Percentiles rank a stretch among this genome's conserved stretches.
Evolutionary conservation across 2,113 vertebrate species (phyloP).

Genomic region (Crotophaga sulcirostris): DNA sequence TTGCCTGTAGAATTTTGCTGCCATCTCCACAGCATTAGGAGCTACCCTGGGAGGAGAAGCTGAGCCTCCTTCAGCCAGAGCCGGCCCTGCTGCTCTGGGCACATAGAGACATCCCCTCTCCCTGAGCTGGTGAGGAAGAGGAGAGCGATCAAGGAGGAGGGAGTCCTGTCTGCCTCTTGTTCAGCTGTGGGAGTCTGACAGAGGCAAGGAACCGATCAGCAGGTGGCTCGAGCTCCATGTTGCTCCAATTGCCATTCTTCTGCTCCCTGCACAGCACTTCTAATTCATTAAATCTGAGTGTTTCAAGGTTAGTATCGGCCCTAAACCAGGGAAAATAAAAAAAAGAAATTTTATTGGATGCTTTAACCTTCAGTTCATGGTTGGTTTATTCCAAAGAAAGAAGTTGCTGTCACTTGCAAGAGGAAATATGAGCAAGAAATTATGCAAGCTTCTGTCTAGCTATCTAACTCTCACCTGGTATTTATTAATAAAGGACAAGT

Average conservation of each 20-base stretch:
- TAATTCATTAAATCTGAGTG: neutral
- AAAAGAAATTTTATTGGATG: neutral
- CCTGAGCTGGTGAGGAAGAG: neutral
- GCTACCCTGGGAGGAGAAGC: neutral
- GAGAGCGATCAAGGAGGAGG: neutral
- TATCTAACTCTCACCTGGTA: neutral
- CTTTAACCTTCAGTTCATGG: neutral
- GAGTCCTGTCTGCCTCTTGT: fast-evolving
- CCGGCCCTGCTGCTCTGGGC: neutral
- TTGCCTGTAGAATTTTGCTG: neutral
- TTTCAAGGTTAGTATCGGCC: neutral
- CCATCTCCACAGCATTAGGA: neutral
- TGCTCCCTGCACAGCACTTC: neutral
- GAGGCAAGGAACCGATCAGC: neutral
- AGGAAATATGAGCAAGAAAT: neutral
- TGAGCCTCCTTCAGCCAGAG: neutral
- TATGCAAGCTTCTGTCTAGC: neutral
- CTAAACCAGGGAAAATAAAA: conserved; percentile 1
- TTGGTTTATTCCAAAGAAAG: neutral
- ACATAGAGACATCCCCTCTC: fast-evolving
- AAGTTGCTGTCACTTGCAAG: neutral
- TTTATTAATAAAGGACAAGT: conserved; percentile 20
- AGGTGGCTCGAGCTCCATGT: fast-evolving
- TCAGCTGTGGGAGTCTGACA: neutral
- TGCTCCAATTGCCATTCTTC: neutral